Base-by-base conservation (phyloP, 2,113 vertebrate species). In the Gulo gulo region DNA sequence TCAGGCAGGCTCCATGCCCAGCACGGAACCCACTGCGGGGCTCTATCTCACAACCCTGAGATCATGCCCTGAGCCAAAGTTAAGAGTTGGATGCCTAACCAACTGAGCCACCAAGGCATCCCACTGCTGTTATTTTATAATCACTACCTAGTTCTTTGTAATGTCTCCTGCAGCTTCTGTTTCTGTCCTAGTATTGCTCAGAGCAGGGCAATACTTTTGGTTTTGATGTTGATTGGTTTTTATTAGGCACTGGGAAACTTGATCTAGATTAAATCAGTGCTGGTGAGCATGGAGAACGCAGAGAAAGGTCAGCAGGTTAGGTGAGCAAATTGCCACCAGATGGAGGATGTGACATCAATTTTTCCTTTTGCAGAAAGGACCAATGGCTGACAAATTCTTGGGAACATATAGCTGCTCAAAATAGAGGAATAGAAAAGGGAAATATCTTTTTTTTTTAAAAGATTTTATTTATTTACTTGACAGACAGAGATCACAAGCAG, bases 311-410 rank as follows among this genome's bases (percentile, higher is more conserved):
- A 97, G 24, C 31, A 83, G 78, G 89, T 96, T 95, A 92, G 89
- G 61, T 76, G 50, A 96, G 59, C 55, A 96, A 97, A 97, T 97
- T 96, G 61, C 67, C 61, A 74, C 78, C 73, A 81, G 97, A 89
- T 96, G 78, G 79, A 98, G 73, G 86, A 96, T 80, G 69, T 96
- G 96, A 96, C 94, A 39, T 97, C 95, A 95, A 89, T 93, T 96
- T 96, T 96, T 96, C 86, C 45, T 79, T 94, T 96, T 92, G 45
- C 61, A 91, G n/a, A 36, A 69, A 74, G 52, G 31, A 84, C 16
- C 3, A 20, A 91, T 42, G 21, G 21, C 78, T 88, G 67, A 93
- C 31, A 97, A 82, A 39, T 93, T 97, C 34, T 86, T 95, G 82
- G 34, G 23, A 86, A 95, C 31, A 91, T 20, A 95, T 47, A 87